Conservation (phyloP, 2,797 vertebrate genomes). For the Centropyge bicolor region DNA sequence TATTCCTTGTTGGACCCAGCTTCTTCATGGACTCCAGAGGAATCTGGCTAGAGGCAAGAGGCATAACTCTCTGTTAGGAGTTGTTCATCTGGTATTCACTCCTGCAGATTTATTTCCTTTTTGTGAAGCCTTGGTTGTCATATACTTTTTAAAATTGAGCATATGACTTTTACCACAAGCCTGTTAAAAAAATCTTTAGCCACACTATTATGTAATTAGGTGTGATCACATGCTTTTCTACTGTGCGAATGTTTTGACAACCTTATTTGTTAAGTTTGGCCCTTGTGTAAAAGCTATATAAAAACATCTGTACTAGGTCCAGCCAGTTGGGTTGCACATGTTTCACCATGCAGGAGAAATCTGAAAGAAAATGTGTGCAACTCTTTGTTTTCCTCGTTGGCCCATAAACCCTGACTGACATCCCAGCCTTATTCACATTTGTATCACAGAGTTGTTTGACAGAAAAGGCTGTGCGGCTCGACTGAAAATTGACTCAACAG, state of each 20-base stretch:
- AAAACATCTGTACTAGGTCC: not conserved
- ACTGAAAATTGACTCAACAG: slow-evolving; percentile 51
- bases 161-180: not conserved
- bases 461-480: slow-evolving; percentile 44
- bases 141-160: not conserved
- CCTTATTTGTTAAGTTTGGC: not conserved
- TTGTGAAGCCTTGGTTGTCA: not conserved
- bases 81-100: slow-evolving; percentile 1
- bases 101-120: not conserved
- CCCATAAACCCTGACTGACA: slow-evolving; percentile 37
- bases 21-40: slow-evolving; percentile 77
- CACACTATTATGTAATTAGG: not conserved
- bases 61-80: slow-evolving; percentile 5
- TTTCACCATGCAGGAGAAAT: not conserved
- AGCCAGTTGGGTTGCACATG: not conserved
- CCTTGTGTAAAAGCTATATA: not conserved
- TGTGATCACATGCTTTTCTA: not conserved
- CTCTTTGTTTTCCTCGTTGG: slow-evolving; percentile 17
- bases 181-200: not conserved
- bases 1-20: slow-evolving; percentile 82
- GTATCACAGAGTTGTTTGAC: slow-evolving; percentile 32
- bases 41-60: slow-evolving; percentile 75
- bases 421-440: slow-evolving; percentile 22
- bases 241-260: not conserved
- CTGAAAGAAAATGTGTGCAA: slow-evolving; percentile 1